Percentiles rank a stretch among this genome's conserved stretches.
These are phyloP conservation scores for Pedetes capensis DNA, from an alignment of 2,113 vertebrate genomes.

Conservation along the genomic window DNA sequence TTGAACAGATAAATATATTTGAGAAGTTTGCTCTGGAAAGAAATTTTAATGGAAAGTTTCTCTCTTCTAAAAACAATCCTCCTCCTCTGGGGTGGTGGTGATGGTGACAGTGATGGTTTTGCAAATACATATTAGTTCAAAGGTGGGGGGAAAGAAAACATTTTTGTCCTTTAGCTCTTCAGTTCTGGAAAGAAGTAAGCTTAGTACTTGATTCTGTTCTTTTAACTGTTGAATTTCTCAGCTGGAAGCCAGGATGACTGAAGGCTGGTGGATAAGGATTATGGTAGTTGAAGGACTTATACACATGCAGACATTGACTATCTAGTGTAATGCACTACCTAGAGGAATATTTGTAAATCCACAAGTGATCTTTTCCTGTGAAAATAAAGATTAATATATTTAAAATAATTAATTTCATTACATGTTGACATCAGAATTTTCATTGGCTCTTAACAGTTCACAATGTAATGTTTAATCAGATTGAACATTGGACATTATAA, in stretches of 20 bases:
- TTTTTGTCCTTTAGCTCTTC: background rate
- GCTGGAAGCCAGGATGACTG: background rate
- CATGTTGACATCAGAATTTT: slow-evolving; percentile 30
- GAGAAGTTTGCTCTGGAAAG: background rate
- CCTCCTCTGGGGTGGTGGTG: background rate
- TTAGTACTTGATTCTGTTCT: background rate
- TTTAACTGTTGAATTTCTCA: background rate
- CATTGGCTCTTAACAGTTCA: slow-evolving; percentile 44
- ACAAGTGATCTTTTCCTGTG: background rate
- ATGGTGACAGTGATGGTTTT: background rate
- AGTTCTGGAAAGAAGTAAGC: background rate
- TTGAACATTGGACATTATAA: slow-evolving; percentile 59
- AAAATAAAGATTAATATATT: slow-evolving; percentile 55
- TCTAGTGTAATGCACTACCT: background rate
- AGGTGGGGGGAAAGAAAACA: background rate
- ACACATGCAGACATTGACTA: background rate
- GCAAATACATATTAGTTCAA: background rate
- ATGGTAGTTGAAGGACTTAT: background rate
- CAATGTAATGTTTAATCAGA: slow-evolving; percentile 18
- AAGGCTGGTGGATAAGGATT: background rate
- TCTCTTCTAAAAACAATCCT: background rate
- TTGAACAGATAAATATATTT: background rate
- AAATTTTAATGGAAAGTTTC: background rate
- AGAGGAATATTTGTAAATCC: slow-evolving; percentile 13
- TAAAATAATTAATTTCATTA: slow-evolving; percentile 46